These are phyloP conservation scores for Rhabdophis nuchalis DNA, from an alignment of 2,797 vertebrate genomes.

Conservation along the genomic window DNA sequence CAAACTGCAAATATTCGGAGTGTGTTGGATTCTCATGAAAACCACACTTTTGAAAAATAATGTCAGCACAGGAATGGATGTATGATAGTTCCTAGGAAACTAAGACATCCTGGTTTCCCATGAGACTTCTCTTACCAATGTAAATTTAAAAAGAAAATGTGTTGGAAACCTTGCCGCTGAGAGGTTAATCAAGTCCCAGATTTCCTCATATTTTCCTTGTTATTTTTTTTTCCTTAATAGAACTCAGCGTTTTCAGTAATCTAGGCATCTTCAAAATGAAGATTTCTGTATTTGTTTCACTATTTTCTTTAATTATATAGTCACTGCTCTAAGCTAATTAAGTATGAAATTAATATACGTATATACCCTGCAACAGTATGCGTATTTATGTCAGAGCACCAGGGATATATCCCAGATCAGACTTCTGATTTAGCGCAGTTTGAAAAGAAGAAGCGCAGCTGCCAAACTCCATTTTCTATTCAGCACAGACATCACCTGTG, in stretches of 20 bases:
- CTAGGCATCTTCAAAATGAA: not conserved
- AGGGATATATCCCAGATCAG: not conserved
- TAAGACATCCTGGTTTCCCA: not conserved
- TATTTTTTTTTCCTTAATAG: not conserved
- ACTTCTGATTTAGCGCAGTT: slow-evolving; percentile 17
- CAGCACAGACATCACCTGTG: not conserved
- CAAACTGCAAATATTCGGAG: not conserved
- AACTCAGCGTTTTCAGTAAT: not conserved
- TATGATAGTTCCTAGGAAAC: not conserved
- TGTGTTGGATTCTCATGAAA: not conserved
- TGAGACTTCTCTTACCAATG: not conserved
- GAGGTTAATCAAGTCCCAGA: not conserved
- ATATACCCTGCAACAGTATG: slow-evolving; percentile 13
- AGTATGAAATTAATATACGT: slow-evolving; percentile 29
- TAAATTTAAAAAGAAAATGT: not conserved
- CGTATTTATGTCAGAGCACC: slow-evolving; percentile 14
- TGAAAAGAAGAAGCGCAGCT: not conserved
- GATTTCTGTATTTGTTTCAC: not conserved
- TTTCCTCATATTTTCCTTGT: not conserved
- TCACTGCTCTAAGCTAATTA: slow-evolving; percentile 33
- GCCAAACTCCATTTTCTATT: not conserved
- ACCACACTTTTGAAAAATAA: not conserved
- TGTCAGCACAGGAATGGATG: not conserved
- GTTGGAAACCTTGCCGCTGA: not conserved
- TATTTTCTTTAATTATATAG: slow-evolving; percentile 37